Evolutionary conservation across 2,113 vertebrate species (phyloP).

Genomic region (Thalassoma bifasciatum): DNA sequence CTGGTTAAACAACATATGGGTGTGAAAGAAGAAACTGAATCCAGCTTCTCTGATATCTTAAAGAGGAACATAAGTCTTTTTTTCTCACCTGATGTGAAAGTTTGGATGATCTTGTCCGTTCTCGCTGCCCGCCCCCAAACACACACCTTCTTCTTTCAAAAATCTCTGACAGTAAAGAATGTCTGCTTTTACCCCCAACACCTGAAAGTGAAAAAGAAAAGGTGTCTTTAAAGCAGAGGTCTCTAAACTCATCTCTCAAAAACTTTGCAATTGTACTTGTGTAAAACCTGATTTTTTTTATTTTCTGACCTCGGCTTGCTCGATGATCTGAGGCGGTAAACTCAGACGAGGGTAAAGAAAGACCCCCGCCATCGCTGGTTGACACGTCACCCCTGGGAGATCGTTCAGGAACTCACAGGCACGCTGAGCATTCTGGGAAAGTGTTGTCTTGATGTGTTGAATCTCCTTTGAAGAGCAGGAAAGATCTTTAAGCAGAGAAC

Average conservation of each 20-base stretch:
- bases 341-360: conserved; percentile 57
- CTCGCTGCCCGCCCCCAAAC: conserved; percentile 55
- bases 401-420: conserved; percentile 50
- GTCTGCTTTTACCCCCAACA: conserved; percentile 29
- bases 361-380: conserved; percentile 43
- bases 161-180: conserved; percentile 65
- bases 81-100: conserved; percentile 60
- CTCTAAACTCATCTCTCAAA: background rate
- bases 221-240: too few relatives aligned
- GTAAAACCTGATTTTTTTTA: too few relatives aligned
- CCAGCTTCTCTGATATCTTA: too few relatives aligned
- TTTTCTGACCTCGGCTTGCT: conserved; percentile 52
- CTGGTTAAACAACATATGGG: too few relatives aligned
- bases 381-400: conserved; percentile 64
- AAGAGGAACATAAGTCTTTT: too few relatives aligned
- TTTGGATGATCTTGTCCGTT: conserved; percentile 36
- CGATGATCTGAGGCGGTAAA: conserved; percentile 29
- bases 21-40: too few relatives aligned
- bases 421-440: conserved; percentile 58
- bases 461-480: conserved; percentile 44
- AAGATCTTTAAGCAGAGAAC: background rate
- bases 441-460: conserved; percentile 32
- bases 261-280: too few relatives aligned
- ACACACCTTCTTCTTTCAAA: conserved; percentile 65
- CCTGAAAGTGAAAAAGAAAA: background rate